Conservation (phyloP, 2,888 invertebrate genomes). For the Xanthia icteritia region DNA sequence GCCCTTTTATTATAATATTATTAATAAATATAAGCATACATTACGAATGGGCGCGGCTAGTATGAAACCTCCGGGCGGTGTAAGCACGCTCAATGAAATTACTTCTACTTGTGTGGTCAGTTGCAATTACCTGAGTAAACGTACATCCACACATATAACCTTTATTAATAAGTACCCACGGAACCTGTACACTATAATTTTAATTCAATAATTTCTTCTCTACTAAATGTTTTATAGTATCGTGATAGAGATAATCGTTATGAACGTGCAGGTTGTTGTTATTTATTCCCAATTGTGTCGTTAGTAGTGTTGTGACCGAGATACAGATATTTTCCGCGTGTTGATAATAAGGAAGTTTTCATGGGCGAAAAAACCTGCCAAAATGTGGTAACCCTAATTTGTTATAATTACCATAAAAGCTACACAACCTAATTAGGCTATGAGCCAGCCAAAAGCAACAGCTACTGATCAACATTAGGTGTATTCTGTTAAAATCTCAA, state of each 20-base stretch:
- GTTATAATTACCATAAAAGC: neutral
- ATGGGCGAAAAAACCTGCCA: neutral
- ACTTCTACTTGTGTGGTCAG: slow-evolving; percentile 81
- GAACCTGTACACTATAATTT: slow-evolving; percentile 61
- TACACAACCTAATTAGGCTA: neutral
- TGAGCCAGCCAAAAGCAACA: neutral
- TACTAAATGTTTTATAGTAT: slow-evolving; percentile 60
- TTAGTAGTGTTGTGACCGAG: slow-evolving; percentile 34
- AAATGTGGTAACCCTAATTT: slow-evolving; percentile 1
- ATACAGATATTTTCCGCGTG: neutral
- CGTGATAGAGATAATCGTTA: slow-evolving; percentile 57
- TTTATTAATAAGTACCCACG: slow-evolving; percentile 61
- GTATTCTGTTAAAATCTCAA: too few relatives aligned
- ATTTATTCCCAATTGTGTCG: slow-evolving; percentile 37
- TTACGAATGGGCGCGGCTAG: slow-evolving; percentile 75
- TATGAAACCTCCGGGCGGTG: slow-evolving; percentile 74
- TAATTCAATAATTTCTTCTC: slow-evolving; percentile 63
- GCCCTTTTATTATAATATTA: slow-evolving; percentile 60
- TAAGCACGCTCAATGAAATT: slow-evolving; percentile 75
- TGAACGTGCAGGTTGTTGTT: slow-evolving; percentile 18
- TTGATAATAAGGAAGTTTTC: neutral
- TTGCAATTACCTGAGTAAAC: slow-evolving; percentile 68
- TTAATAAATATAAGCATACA: slow-evolving; percentile 63
- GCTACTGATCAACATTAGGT: neutral
- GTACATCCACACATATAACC: slow-evolving; percentile 34